Percentiles rank a stretch among this genome's conserved stretches.
Evolutionary conservation across 2,888 invertebrate species (phyloP).

Genomic region (Acronicta leporina): DNA sequence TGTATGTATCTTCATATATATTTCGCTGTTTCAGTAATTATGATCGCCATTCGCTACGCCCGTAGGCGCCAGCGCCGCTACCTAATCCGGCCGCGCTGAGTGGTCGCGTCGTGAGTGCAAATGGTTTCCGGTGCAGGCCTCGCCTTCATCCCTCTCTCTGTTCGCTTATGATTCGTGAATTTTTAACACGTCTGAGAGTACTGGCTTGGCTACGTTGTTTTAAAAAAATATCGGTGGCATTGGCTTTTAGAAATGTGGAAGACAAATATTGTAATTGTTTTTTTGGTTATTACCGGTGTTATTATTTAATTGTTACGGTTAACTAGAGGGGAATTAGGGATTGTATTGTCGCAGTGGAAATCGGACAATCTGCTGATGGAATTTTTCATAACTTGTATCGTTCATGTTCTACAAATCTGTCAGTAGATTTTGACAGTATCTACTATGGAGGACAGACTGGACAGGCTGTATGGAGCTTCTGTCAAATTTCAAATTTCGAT

Average conservation of each 20-base stretch:
- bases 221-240: slow-evolving; percentile 53
- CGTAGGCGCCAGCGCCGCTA: slow-evolving; percentile 22
- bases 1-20: slow-evolving; percentile 14
- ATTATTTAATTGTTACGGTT: too few species aligned
- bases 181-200: slow-evolving; percentile 78
- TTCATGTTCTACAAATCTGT: too few species aligned
- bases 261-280: slow-evolving; percentile 1
- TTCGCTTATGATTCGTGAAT: slow-evolving; percentile 82
- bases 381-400: too few species aligned
- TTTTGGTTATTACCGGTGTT: too few species aligned
- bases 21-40: slow-evolving; percentile 40
- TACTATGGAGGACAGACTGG: too few species aligned
- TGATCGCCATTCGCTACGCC: slow-evolving; percentile 10
- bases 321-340: too few species aligned
- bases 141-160: slow-evolving; percentile 68
- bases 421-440: too few species aligned
- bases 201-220: slow-evolving; percentile 64
- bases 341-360: too few species aligned
- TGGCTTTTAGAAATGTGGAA: slow-evolving; percentile 47
- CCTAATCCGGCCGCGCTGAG: slow-evolving; percentile 63
- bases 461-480: too few species aligned
- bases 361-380: too few species aligned
- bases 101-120: slow-evolving; percentile 68
- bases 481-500: too few species aligned
- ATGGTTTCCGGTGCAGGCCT: slow-evolving; percentile 63